Percentiles rank a stretch among this genome's conserved stretches.
Evolutionary conservation across 2,797 vertebrate genomes (phyloP).

Genomic region (Parauchenoglanis ngamensis): DNA sequence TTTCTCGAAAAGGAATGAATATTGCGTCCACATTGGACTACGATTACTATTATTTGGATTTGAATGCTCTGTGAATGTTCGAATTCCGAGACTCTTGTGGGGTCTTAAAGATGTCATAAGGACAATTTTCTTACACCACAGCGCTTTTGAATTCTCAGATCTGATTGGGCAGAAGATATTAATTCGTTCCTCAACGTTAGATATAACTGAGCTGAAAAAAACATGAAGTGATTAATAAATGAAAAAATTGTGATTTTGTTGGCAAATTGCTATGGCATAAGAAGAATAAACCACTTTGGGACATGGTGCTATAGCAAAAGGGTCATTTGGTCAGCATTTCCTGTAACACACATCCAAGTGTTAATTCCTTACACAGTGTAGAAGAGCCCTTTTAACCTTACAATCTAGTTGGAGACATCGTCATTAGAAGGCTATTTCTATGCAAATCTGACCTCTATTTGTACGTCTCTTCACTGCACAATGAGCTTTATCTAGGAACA

Average conservation of each 20-base stretch:
- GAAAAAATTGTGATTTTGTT: neutral
- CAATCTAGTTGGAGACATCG: neutral
- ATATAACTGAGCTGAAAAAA: neutral
- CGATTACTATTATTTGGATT: neutral
- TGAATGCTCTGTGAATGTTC: conserved; percentile 43
- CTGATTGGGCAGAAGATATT: neutral
- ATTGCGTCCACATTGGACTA: conserved; percentile 53
- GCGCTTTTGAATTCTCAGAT: neutral
- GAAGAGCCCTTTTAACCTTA: neutral
- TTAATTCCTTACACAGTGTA: neutral
- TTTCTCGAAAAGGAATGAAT: neutral
- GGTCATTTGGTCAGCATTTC: neutral
- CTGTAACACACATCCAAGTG: too few relatives aligned
- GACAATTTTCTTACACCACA: neutral
- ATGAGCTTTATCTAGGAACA: neutral
- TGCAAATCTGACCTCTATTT: neutral
- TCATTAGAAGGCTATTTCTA: neutral
- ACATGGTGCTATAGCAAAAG: neutral
- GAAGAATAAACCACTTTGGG: neutral
- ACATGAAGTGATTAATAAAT: neutral
- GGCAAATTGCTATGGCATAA: neutral
- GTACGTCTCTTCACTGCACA: neutral
- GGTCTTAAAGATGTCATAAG: neutral
- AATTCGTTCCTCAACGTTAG: neutral
- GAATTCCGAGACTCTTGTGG: neutral